Evolutionary conservation across 2,113 vertebrate genomes (phyloP).

Genomic region (Leucosticte australis): DNA sequence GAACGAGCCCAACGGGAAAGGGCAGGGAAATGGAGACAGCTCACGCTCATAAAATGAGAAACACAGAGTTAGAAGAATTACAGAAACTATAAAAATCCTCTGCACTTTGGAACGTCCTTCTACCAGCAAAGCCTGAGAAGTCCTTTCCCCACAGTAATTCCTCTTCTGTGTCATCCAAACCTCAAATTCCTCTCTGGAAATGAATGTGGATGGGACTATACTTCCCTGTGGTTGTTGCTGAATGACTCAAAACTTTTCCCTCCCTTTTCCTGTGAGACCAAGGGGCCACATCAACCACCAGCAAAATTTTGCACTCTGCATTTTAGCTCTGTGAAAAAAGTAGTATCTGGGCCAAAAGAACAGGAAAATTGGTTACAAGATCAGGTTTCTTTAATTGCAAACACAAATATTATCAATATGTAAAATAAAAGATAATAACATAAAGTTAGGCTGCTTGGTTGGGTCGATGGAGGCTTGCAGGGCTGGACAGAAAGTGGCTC

Average conservation of each 20-base stretch:
- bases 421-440: not conserved
- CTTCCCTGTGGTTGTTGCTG: slow-evolving; percentile 11
- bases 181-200: slow-evolving; percentile 54
- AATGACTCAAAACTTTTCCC: slow-evolving; percentile 15
- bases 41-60: slow-evolving; percentile 38
- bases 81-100: slow-evolving; percentile 21
- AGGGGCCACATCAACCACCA: not conserved
- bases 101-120: not conserved
- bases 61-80: slow-evolving; percentile 22
- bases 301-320: not conserved
- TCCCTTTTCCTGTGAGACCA: slow-evolving; percentile 14
- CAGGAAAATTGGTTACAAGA: not conserved
- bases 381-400: not conserved
- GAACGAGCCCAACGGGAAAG: not conserved
- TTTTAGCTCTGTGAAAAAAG: not conserved
- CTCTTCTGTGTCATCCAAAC: slow-evolving; percentile 26
- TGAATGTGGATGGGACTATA: slow-evolving; percentile 4
- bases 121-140: slow-evolving; percentile 18
- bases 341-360: not conserved
- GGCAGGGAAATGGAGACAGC: slow-evolving; percentile 20
- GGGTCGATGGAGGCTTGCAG: not conserved
- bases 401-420: not conserved
- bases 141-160: slow-evolving; percentile 19
- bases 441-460: not conserved
- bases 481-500: not conserved